phyloP scores from a whole-genome alignment of 2,888 invertebrate species.

The Malacosoma neustria region DNA sequence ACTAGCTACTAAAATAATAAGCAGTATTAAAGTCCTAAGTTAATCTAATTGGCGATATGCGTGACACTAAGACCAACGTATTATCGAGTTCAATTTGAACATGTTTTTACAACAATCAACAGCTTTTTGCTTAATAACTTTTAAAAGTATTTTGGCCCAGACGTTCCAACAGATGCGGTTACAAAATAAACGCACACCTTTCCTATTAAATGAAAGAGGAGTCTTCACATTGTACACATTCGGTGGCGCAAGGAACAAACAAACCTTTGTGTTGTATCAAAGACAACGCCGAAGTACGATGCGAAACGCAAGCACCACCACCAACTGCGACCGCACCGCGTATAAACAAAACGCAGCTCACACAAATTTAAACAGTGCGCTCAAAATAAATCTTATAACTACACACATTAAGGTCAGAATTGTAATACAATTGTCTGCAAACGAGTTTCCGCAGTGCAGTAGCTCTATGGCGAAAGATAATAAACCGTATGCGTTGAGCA shows the following conservation, averaged over 20 bases:
- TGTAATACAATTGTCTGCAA: neutral
- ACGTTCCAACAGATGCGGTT: too few relatives aligned
- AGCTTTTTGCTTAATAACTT: too few relatives aligned
- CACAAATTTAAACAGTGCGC: neutral
- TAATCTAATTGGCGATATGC: too few relatives aligned
- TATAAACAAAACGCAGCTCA: slow-evolving; percentile 8
- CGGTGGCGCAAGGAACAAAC: neutral
- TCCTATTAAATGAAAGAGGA: neutral
- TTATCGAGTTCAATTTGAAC: too few relatives aligned
- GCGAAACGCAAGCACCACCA: slow-evolving; percentile 16
- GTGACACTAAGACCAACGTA: too few relatives aligned
- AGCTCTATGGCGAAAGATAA: neutral
- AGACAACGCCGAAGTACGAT: slow-evolving; percentile 9
- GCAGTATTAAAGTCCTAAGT: too few relatives aligned
- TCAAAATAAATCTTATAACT: neutral
- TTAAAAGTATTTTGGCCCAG: too few relatives aligned
- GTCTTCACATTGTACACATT: too few relatives aligned
- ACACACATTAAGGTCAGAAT: slow-evolving; percentile 2
- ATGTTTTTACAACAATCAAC: too few relatives aligned
- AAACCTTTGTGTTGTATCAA: neutral
- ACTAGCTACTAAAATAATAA: too few relatives aligned
- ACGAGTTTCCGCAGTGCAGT: slow-evolving; percentile 9
- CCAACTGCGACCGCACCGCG: slow-evolving; percentile 11
- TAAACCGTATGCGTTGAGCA: neutral
- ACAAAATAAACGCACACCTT: too few relatives aligned